Percentiles rank a stretch among this genome's conserved stretches.
Conservation (phyloP, 1,140 invertebrate genomes). For the Pararge aegeria region DNA sequence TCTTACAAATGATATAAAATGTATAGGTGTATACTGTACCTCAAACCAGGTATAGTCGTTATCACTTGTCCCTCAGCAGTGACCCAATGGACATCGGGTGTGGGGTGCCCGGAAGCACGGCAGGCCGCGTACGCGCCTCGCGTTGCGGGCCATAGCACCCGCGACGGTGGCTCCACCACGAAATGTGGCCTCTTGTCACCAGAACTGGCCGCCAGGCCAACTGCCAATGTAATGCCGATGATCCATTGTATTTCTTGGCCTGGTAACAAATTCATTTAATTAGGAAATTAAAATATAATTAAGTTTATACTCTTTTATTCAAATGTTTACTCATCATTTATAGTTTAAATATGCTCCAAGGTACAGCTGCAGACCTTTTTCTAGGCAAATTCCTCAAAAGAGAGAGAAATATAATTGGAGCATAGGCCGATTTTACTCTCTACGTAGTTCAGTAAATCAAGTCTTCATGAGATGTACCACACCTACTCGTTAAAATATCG, state of each 20-base stretch:
- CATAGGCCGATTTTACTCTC: too few relatives aligned
- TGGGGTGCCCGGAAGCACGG: conserved; percentile 58
- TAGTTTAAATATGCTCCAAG: too few relatives aligned
- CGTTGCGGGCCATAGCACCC: conserved; percentile 65
- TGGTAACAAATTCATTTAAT: conserved; percentile 23
- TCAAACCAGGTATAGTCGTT: conserved; percentile 65
- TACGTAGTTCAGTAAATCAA: too few relatives aligned
- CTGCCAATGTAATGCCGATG: conserved; percentile 42
- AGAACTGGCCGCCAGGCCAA: conserved; percentile 45
- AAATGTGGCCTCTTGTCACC: conserved; percentile 66
- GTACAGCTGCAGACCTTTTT: too few relatives aligned
- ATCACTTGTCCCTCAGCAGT: conserved; percentile 65
- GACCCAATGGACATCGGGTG: conserved; percentile 69
- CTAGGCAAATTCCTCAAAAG: too few relatives aligned
- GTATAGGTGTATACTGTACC: conserved; percentile 29
- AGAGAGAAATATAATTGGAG: too few relatives aligned
- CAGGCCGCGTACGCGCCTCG: conserved; percentile 58
- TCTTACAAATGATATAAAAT: too few relatives aligned
- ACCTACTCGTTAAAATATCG: too few relatives aligned
- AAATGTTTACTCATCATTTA: too few relatives aligned
- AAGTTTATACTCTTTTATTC: background rate
- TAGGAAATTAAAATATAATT: background rate
- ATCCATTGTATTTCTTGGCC: conserved; percentile 48
- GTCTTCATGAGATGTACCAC: too few relatives aligned
- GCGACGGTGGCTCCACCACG: conserved; percentile 57